Percentiles rank a stretch among this genome's conserved stretches.
Conservation (phyloP, 2,888 invertebrate species). For the Drosophila algonquin region DNA sequence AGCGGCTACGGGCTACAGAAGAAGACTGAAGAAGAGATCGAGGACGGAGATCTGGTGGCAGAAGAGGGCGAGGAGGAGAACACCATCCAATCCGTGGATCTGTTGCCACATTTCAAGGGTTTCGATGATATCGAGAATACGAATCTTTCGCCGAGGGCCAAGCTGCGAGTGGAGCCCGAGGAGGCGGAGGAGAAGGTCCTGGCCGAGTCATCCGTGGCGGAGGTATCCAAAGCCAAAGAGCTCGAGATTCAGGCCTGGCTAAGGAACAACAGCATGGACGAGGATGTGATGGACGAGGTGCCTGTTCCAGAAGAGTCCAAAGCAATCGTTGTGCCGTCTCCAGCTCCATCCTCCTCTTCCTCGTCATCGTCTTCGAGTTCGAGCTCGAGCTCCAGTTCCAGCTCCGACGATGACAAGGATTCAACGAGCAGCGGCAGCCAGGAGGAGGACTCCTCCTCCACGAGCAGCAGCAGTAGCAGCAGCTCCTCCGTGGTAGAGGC, state of each 20-base stretch:
- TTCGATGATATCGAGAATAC: slow-evolving; percentile 67
- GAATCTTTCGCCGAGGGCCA: slow-evolving; percentile 57
- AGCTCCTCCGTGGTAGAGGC: slow-evolving; percentile 11
- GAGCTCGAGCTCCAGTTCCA: slow-evolving; percentile 48
- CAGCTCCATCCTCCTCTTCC: slow-evolving; percentile 32
- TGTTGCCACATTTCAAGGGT: slow-evolving; percentile 60
- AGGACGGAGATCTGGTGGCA: not conserved
- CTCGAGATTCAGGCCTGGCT: slow-evolving; percentile 64
- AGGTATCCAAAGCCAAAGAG: slow-evolving; percentile 37
- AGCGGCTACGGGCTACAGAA: slow-evolving; percentile 51
- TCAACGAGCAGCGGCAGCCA: slow-evolving; percentile 26
- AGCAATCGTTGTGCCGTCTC: slow-evolving; percentile 6
- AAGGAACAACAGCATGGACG: slow-evolving; percentile 31
- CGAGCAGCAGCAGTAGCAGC: slow-evolving; percentile 27
- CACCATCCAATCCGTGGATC: slow-evolving; percentile 50
- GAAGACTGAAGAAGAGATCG: slow-evolving; percentile 7
- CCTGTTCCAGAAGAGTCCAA: slow-evolving; percentile 1
- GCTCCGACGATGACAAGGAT: slow-evolving; percentile 46
- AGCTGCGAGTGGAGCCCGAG: slow-evolving; percentile 43
- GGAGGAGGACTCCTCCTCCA: slow-evolving; percentile 15
- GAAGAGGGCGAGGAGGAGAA: slow-evolving; percentile 39
- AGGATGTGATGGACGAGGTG: slow-evolving; percentile 8
- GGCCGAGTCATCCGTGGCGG: not conserved
- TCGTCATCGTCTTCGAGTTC: slow-evolving; percentile 50
- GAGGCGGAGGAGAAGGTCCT: not conserved